A percentile compares a stretch with the other conserved stretches of the same genome.
These are phyloP conservation scores for Leptarthrus brevirostris DNA, from an alignment of 2,888 invertebrate genomes.

Conservation along the genomic window DNA sequence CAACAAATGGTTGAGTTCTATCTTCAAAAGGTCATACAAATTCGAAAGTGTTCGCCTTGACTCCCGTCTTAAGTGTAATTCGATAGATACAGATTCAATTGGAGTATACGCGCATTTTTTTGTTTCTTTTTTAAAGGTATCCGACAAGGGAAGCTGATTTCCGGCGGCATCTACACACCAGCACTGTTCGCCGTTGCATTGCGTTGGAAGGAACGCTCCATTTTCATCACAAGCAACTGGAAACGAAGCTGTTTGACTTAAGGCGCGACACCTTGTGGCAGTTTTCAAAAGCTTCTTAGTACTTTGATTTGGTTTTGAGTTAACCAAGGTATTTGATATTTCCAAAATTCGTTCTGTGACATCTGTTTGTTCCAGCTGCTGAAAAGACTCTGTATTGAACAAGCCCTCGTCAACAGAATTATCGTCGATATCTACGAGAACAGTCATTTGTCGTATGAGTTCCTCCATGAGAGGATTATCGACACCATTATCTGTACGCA, in stretches of 20 bases:
- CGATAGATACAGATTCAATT: conserved; percentile 80
- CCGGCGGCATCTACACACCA: conserved; percentile 91
- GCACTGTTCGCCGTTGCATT: conserved; percentile 77
- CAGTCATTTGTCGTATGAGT: conserved; percentile 75
- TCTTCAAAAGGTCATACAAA: conserved; percentile 67
- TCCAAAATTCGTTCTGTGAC: conserved; percentile 62
- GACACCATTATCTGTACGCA: conserved; percentile 64
- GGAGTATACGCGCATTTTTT: conserved; percentile 74
- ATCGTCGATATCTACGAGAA: conserved; percentile 68
- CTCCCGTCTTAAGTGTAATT: conserved; percentile 77
- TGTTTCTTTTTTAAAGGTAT: conserved; percentile 71
- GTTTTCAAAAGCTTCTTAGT: conserved; percentile 60
- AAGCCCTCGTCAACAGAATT: conserved; percentile 56
- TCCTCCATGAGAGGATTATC: conserved; percentile 76
- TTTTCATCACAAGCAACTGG: conserved; percentile 74
- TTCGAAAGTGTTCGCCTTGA: conserved; percentile 68
- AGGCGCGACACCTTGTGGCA: conserved; percentile 68
- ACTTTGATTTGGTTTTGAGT: conserved; percentile 62
- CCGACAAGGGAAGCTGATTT: conserved; percentile 74
- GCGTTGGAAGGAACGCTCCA: conserved; percentile 80
- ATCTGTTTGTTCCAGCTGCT: conserved; percentile 63
- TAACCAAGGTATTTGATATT: conserved; percentile 61
- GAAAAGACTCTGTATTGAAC: conserved; percentile 32
- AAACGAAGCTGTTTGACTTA: conserved; percentile 65
- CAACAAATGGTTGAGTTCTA: conserved; percentile 64